Conservation (phyloP, 2,888 invertebrate species). For the Leistus spinibarbis region DNA sequence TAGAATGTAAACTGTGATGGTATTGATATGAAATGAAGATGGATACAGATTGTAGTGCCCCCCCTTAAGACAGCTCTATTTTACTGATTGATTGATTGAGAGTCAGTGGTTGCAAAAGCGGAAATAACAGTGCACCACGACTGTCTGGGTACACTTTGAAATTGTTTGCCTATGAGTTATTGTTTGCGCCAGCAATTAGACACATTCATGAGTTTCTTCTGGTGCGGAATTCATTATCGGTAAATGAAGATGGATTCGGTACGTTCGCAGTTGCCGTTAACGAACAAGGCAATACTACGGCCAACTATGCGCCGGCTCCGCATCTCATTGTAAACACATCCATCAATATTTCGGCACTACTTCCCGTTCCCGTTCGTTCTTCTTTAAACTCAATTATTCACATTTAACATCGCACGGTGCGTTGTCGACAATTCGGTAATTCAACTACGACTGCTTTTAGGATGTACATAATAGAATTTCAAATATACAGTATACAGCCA, state of each 20-base stretch:
- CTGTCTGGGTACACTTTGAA: neutral
- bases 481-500: neutral
- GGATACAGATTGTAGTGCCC: no score
- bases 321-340: conserved; percentile 3
- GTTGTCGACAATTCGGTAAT: neutral
- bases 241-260: conserved; percentile 34
- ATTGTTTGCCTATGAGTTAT: conserved; percentile 23
- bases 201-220: conserved; percentile 37
- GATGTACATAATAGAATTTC: neutral
- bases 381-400: neutral
- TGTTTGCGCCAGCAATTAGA: conserved; percentile 19
- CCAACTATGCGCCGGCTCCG: conserved; percentile 9
- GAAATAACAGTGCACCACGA: no score
- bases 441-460: neutral
- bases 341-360: conserved; percentile 31
- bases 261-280: conserved; percentile 24
- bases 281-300: neutral
- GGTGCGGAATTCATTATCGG: conserved; percentile 32
- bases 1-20: no score
- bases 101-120: neutral
- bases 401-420: neutral
- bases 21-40: no score
- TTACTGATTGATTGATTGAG: neutral
- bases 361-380: conserved; percentile 11
- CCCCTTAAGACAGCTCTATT: no score